Evolutionary conservation across 2,113 vertebrate species (phyloP).

Genomic region (Platanista minor): DNA sequence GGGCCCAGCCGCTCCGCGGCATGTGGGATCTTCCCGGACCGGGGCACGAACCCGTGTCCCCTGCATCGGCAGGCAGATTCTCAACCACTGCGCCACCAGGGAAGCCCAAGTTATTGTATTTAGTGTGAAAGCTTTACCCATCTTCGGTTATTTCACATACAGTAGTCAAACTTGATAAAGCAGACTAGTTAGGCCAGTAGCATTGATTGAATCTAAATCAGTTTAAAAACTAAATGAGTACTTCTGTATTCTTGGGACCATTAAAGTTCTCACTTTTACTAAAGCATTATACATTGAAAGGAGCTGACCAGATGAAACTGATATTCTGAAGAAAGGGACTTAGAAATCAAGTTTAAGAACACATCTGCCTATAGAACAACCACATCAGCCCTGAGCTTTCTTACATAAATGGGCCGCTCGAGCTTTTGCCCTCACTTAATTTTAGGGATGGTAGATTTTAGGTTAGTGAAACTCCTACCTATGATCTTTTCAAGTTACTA

Average conservation of each 20-base stretch:
- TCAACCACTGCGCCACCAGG: too few relatives aligned
- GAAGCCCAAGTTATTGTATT: neutral
- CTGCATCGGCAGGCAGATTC: too few relatives aligned
- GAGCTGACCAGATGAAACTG: neutral
- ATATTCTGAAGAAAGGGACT: neutral
- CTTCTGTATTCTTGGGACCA: neutral
- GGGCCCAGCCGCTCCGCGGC: too few relatives aligned
- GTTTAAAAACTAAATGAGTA: neutral
- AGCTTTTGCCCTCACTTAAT: neutral
- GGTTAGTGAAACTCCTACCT: neutral
- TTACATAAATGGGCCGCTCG: accelerated
- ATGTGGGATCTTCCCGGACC: too few relatives aligned
- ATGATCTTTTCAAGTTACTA: neutral
- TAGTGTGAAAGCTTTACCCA: neutral
- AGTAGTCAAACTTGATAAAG: neutral
- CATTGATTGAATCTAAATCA: neutral
- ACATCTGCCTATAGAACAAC: neutral
- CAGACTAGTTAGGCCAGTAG: neutral
- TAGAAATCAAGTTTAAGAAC: neutral
- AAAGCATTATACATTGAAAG: neutral
- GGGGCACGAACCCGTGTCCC: too few relatives aligned
- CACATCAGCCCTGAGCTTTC: neutral
- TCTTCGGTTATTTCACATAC: neutral
- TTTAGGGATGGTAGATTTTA: neutral
- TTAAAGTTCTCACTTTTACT: neutral